These are phyloP conservation scores for Oxyteleia sp. DNA, from an alignment of 2,888 invertebrate species.

Conservation along the genomic window DNA sequence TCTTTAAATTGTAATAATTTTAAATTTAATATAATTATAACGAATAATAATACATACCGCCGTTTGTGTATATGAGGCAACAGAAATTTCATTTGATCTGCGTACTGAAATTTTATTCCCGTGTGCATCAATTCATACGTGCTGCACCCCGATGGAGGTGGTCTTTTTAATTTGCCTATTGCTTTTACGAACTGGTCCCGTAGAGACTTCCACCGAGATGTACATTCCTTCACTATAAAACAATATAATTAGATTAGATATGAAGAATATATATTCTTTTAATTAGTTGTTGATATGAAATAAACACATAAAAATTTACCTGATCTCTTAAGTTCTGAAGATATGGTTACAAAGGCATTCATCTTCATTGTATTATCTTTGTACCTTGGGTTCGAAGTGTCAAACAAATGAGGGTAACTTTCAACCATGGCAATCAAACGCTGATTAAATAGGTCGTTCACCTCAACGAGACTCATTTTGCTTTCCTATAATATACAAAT, in stretches of 20 bases:
- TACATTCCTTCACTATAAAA: conserved; percentile 1
- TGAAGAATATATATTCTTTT: no score
- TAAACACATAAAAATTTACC: not conserved
- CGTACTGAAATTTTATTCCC: conserved; percentile 25
- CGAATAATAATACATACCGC: not conserved
- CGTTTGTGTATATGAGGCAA: conserved; percentile 10
- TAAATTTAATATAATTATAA: no score
- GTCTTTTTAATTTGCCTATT: conserved; percentile 14
- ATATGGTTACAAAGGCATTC: not conserved
- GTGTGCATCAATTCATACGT: not conserved
- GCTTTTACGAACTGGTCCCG: conserved; percentile 29
- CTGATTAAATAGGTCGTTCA: no score
- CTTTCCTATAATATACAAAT: no score
- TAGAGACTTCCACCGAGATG: conserved; percentile 12
- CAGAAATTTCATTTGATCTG: conserved; percentile 19
- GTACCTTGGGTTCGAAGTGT: no score
- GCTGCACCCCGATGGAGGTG: conserved; percentile 36
- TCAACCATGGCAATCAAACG: no score
- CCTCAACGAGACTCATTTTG: no score
- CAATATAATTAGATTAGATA: not conserved
- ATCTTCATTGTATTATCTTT: no score
- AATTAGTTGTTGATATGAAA: no score
- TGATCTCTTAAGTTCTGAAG: conserved; percentile 5
- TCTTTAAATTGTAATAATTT: no score
- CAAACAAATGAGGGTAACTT: no score